These are phyloP conservation scores for Tortricodes alternella DNA, from an alignment of 2,888 invertebrate genomes.

Conservation along the genomic window DNA sequence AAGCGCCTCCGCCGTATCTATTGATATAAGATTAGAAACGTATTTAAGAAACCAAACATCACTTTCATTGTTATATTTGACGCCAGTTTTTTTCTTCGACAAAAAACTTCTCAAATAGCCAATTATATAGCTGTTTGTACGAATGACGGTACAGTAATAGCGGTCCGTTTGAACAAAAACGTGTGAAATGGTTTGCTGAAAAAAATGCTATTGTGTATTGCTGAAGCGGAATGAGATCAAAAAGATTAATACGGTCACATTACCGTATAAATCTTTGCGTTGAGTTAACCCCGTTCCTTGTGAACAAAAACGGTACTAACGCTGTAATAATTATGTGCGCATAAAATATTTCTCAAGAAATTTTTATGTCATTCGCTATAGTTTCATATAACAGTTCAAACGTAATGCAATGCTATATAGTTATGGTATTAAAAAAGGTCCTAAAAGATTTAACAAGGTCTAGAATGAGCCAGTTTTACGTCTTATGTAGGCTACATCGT, in stretches of 20 bases:
- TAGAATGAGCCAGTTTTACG: neutral
- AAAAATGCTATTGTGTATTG: slow-evolving; percentile 13
- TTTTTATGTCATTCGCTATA: neutral
- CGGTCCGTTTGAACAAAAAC: slow-evolving; percentile 12
- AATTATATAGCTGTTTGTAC: neutral
- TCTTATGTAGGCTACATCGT: slow-evolving; percentile 11
- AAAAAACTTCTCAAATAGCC: neutral
- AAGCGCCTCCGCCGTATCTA: slow-evolving; percentile 31
- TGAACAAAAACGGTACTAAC: slow-evolving; percentile 12
- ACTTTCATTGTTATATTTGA: neutral
- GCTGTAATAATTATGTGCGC: neutral
- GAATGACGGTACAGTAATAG: neutral
- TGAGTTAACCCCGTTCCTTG: slow-evolving; percentile 19
- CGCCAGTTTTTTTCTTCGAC: neutral
- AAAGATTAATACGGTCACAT: neutral
- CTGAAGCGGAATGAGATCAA: neutral
- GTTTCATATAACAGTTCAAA: too few relatives aligned
- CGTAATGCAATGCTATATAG: too few relatives aligned
- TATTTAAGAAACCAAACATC: slow-evolving; percentile 6
- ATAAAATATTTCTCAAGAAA: neutral
- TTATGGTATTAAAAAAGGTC: neutral
- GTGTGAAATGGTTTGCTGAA: slow-evolving; percentile 12
- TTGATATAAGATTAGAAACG: slow-evolving; percentile 16
- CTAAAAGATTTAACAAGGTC: neutral
- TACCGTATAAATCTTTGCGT: slow-evolving; percentile 14